A percentile compares a stretch with the other conserved stretches of the same genome.
phyloP scores from a whole-genome alignment of 2,888 invertebrate genomes.

The Nymphalis c-album region DNA sequence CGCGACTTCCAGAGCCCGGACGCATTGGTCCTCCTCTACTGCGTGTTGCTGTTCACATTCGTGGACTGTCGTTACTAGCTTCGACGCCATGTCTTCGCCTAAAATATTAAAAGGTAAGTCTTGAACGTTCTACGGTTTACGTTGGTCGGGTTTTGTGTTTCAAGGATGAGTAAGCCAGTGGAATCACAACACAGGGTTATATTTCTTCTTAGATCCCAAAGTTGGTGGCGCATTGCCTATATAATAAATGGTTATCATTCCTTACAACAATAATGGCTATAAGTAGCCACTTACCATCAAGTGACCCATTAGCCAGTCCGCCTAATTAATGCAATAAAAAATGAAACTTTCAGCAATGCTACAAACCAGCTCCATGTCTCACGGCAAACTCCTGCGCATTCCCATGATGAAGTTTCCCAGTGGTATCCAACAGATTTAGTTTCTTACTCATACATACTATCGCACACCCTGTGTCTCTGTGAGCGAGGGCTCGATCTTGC shows the following conservation, averaged over 20 bases:
- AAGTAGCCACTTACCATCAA: too few species aligned
- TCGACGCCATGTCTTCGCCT: slow-evolving; percentile 54
- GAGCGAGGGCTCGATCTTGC: slow-evolving; percentile 53
- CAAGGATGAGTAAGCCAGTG: too few species aligned
- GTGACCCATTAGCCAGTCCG: too few species aligned
- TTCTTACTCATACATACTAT: slow-evolving; percentile 62
- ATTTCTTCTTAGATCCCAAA: too few species aligned
- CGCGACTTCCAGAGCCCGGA: slow-evolving; percentile 58
- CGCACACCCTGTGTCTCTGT: slow-evolving; percentile 63
- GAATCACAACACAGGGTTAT: too few species aligned
- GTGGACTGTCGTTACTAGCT: slow-evolving; percentile 54
- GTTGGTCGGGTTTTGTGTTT: too few species aligned
- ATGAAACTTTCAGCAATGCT: neutral
- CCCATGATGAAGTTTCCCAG: slow-evolving; percentile 62
- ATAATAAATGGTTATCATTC: too few species aligned
- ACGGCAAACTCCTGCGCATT: slow-evolving; percentile 62
- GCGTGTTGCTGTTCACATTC: slow-evolving; percentile 54
- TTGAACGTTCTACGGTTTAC: too few species aligned
- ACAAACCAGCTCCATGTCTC: slow-evolving; percentile 66
- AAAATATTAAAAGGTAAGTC: slow-evolving; percentile 8
- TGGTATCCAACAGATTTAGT: slow-evolving; percentile 58
- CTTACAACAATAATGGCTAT: too few species aligned
- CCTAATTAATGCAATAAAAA: too few species aligned
- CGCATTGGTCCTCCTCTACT: slow-evolving; percentile 52
- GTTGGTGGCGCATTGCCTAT: too few species aligned